These are phyloP conservation scores for Crotalus tigris DNA, from an alignment of 2,113 vertebrate species.

Conservation along the genomic window DNA sequence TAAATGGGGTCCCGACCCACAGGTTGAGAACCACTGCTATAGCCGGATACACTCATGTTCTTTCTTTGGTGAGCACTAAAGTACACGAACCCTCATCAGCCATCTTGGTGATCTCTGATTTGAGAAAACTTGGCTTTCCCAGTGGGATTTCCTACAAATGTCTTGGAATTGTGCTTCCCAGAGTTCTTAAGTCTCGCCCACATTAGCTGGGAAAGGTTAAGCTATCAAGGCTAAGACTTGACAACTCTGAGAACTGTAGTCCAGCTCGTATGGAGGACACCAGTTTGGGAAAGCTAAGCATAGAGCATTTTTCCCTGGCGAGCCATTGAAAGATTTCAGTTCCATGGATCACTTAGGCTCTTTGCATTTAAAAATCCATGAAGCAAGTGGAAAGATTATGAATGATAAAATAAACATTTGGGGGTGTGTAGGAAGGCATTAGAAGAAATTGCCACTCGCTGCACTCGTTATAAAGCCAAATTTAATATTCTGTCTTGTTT, in stretches of 20 bases:
- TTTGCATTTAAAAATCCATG: not conserved
- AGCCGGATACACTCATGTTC: not conserved
- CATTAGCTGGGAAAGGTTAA: not conserved
- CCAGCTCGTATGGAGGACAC: not conserved
- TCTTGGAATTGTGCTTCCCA: not conserved
- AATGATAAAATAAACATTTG: not conserved
- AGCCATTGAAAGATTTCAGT: not conserved
- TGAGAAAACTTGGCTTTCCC: not conserved
- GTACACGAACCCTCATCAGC: not conserved
- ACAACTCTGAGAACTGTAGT: not conserved
- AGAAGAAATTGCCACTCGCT: conserved; percentile 8
- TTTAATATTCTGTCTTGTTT: conserved; percentile 26
- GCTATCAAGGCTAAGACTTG: not conserved
- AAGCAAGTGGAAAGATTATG: not conserved
- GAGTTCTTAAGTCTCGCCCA: not conserved
- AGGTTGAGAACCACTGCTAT: no score
- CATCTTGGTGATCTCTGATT: not conserved
- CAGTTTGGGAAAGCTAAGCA: not conserved
- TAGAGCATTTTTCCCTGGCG: not conserved
- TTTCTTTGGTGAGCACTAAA: not conserved
- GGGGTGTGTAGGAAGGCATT: not conserved
- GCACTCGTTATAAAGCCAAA: not conserved
- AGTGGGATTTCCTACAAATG: not conserved
- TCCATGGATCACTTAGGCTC: not conserved
- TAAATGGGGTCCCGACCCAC: no score